Base-by-base conservation (phyloP, 1,140 invertebrate genomes). In the Chionoecetes opilio region DNA sequence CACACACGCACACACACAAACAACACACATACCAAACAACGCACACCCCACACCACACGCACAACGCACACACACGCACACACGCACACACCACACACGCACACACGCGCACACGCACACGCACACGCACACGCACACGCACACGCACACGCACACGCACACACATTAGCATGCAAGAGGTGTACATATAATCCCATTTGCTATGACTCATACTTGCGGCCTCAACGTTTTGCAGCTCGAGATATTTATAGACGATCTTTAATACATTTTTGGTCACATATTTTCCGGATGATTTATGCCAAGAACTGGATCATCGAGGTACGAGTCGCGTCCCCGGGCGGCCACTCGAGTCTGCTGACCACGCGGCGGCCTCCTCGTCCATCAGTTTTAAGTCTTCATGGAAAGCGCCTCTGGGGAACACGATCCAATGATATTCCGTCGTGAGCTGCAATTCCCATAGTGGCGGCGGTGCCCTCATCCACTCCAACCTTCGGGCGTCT, bases 261-360 rank as follows among this genome's bases (percentile, higher is more conserved):
- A n/a, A 75, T 75, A n/a, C 63, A 75, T 75, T 75, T 75, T 75
- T 75, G 63, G 63, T 75, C 63, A 75, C 63, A n/a, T 26, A n/a
- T 75, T 75, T 75, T 75, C 63, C 0, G n/a, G 63, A 75, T 75
- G 63, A 75, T 75, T 75, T 75, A 75, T 75, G 63, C 26, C 6
- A n/a, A 75, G 63, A 21, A 75, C 63, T 75, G 26, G 63, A 75
- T 75, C 63, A n/a, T n/a, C 21, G n/a, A 5, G 21, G 63, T 17
- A 75, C 63, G 8, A 26, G 21, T 26, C n/a, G 0, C 63, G 21
- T 75, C 63, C 26, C 63, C n/a, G 63, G 63, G n/a, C 8, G 63
- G 63, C 63, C 63, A 75, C 63, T 75, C n/a, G 63, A 75, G 63
- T 75, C 63, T 75, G 63, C 63, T 75, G 63, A 75, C 63, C 63